Conservation (phyloP, 1,140 invertebrate species). For the Hylyphantes graminicola region DNA sequence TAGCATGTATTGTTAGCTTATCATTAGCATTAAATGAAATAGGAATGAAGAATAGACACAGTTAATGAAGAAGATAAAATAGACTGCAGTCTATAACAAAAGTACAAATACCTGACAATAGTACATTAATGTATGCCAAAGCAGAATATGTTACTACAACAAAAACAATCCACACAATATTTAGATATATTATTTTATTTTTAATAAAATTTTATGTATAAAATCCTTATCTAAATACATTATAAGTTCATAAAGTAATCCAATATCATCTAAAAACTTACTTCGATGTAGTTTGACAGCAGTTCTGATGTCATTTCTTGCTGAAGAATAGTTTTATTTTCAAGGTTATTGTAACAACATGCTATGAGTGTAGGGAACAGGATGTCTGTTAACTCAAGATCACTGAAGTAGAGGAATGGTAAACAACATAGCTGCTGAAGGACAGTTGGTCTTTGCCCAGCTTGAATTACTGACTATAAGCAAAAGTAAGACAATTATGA, state of each 20-base stretch:
- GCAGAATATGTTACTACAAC: no score
- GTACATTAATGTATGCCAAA: no score
- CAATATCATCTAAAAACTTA: conserved; percentile 63
- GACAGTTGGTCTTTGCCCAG: conserved; percentile 83
- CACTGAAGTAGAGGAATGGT: conserved; percentile 90
- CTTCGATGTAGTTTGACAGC: conserved; percentile 69
- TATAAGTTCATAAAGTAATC: conserved; percentile 1
- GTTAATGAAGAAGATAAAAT: no score
- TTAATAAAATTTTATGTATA: neutral
- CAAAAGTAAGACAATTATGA: neutral
- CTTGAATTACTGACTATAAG: conserved; percentile 80
- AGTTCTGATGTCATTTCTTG: conserved; percentile 82
- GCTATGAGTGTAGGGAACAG: conserved; percentile 90
- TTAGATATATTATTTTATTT: no score
- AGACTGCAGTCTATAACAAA: no score
- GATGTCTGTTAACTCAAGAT: conserved; percentile 77
- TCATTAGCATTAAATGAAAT: no score
- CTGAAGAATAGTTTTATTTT: conserved; percentile 78
- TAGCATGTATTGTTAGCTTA: no score
- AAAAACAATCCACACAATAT: no score
- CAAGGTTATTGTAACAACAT: conserved; percentile 78
- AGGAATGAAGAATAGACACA: no score
- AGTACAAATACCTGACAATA: no score
- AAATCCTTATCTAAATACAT: neutral
- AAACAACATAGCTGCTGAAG: conserved; percentile 89